Percentiles rank a stretch among this genome's conserved stretches.
Evolutionary conservation across 2,888 invertebrate genomes (phyloP).

Genomic region (Sphaerophoria rueppellii): DNA sequence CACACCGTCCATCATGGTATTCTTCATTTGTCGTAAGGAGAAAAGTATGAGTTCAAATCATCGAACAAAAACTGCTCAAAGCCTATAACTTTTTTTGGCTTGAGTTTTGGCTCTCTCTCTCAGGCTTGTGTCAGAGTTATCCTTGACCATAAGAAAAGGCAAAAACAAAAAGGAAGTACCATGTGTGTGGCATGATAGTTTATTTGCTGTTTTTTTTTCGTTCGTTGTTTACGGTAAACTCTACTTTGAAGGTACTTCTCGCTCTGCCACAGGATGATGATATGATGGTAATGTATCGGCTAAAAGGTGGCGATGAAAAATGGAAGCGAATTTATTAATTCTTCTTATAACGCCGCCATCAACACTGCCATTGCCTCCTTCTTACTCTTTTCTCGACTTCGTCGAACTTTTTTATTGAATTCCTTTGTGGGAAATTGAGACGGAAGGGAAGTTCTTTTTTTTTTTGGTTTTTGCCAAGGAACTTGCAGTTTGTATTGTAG

Average conservation of each 20-base stretch:
- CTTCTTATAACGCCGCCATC: constrained; percentile 40
- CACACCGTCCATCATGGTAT: constrained; percentile 44
- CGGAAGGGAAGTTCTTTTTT: constrained; percentile 2
- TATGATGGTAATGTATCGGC: constrained; percentile 14
- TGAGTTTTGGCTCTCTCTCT: not conserved
- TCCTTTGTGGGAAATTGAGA: constrained; percentile 50
- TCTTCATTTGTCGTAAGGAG: constrained; percentile 10
- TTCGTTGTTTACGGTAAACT: not conserved
- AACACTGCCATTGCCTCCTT: no score
- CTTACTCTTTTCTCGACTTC: not conserved
- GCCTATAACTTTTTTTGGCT: constrained; percentile 36
- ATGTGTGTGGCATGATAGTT: constrained; percentile 29
- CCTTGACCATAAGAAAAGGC: constrained; percentile 34
- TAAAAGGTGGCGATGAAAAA: constrained; percentile 55
- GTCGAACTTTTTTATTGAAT: constrained; percentile 56
- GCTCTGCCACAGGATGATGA: constrained; percentile 6
- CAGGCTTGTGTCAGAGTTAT: constrained; percentile 3
- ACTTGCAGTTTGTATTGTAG: constrained; percentile 33
- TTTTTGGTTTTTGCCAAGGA: constrained; percentile 16
- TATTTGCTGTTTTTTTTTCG: constrained; percentile 9
- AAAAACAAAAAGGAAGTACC: not conserved
- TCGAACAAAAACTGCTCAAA: constrained; percentile 20
- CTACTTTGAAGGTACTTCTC: not conserved
- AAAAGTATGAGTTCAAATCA: constrained; percentile 8
- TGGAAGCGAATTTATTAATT: constrained; percentile 61